A percentile compares a stretch with the other conserved stretches of the same genome.
phyloP scores from a whole-genome alignment of 2,113 vertebrate genomes.

The Naja naja region DNA sequence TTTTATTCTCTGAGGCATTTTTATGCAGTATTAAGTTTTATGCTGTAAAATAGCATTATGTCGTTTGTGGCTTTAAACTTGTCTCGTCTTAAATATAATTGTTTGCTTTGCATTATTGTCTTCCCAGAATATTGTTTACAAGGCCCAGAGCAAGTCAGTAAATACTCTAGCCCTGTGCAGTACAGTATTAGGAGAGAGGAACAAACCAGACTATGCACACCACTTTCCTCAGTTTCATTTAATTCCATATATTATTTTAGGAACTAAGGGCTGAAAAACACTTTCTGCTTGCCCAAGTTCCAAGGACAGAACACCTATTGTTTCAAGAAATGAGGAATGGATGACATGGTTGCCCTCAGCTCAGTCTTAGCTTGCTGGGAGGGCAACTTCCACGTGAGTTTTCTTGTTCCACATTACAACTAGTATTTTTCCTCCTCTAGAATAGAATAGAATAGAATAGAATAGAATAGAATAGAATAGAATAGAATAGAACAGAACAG shows the following conservation, averaged over 20 bases:
- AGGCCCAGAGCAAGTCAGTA: neutral
- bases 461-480: no score
- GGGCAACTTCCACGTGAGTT: neutral
- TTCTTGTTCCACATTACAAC: neutral
- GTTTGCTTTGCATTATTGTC: neutral
- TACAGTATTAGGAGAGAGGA: neutral
- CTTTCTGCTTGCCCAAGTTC: neutral
- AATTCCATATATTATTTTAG: no score
- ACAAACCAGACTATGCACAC: neutral
- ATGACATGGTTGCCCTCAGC: neutral
- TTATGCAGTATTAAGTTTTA: neutral
- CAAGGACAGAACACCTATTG: neutral
- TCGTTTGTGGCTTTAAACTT: neutral
- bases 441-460: no score
- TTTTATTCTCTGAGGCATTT: neutral
- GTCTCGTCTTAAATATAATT: neutral
- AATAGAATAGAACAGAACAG: no score
- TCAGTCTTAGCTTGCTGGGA: neutral
- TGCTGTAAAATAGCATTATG: neutral
- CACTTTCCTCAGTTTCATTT: neutral
- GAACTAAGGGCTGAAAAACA: neutral
- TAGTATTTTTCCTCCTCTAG: neutral
- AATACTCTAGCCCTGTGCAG: neutral
- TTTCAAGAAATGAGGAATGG: neutral
- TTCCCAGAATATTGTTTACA: neutral